phyloP scores from a whole-genome alignment of 2,888 invertebrate genomes.

The Amphipoea oculea region DNA sequence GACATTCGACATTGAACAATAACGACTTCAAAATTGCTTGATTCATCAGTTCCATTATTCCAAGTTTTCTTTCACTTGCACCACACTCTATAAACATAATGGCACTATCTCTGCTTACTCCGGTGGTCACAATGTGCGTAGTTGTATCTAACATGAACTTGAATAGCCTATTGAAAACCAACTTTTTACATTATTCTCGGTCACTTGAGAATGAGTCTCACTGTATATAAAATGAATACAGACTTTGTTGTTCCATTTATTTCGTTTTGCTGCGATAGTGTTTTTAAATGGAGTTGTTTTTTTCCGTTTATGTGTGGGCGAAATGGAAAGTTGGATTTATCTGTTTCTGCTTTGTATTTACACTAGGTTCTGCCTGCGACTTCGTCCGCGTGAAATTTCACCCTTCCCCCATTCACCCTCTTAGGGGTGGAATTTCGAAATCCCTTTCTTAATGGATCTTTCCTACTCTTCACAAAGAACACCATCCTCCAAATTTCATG shows the following conservation, averaged over 20 bases:
- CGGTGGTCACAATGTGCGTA: conserved; percentile 73
- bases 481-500: too few species aligned
- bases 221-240: conserved; percentile 53
- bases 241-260: conserved; percentile 34
- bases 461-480: too few species aligned
- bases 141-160: conserved; percentile 77
- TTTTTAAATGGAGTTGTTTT: conserved; percentile 42
- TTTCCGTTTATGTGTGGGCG: conserved; percentile 3
- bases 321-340: conserved; percentile 35
- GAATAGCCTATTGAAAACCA: conserved; percentile 81
- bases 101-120: conserved; percentile 76
- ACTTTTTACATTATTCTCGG: conserved; percentile 73
- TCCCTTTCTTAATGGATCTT: too few species aligned
- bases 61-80: conserved; percentile 29
- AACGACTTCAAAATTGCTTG: not conserved
- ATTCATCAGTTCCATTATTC: not conserved
- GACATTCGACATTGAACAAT: not conserved
- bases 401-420: too few species aligned
- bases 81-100: conserved; percentile 63
- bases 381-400: too few species aligned
- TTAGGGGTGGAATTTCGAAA: too few species aligned
- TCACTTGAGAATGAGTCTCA: conserved; percentile 63
- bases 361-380: too few species aligned
- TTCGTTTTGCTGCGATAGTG: conserved; percentile 31
- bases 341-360: conserved; percentile 8